Evolutionary conservation across 2,797 vertebrate species (phyloP), one percentile per base, ranked within the genome.

Genomic region (Botia almorhae): DNA sequence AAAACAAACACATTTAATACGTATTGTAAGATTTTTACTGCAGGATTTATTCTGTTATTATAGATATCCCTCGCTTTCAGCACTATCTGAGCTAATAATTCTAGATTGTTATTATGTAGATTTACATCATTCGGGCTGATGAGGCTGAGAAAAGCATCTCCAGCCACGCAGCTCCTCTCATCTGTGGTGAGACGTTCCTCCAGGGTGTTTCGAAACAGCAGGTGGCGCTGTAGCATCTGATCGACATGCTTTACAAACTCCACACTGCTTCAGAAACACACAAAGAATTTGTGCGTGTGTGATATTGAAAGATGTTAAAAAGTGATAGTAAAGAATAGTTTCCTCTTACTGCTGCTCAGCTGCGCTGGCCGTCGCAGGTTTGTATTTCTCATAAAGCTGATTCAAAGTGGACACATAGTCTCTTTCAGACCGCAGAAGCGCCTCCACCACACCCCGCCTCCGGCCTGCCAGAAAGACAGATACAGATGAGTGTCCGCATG

Each of bases 361-460:
- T 2, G 74, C 81, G 55, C 61, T 84, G 78, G 80, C 88, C 21
- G 89, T 85, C 29, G 83, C 77, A 0, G 90, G 83, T 85, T 83
- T 92, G 85, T 93, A 94, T 79, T 88, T 89, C 23, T 93, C 92
- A 0, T 85, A 88, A 0, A 94, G 90, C 84, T 93, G 91, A 81
- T 89, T 92, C 56, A 95, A 81, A 17, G 88, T 88, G 0, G 92
- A 91, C 16, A 94, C 92, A 2, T 94, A 94, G 56, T 94, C 92
- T 90, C 91, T 93, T 84, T 95, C 94, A 0, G 94, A 94, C 21
- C 92, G 91, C 43, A 94, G 86, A 10, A 95, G 92, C 48, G 92
- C 91, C 90, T 93, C 87, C 1, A 90, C 89, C 73, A 92, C 91
- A 81, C 91, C 91, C 70, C 93, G 92, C 39, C 91, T 90, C 4